Conservation (phyloP, 2,113 vertebrate genomes). For the Mormyrus iriodes region DNA sequence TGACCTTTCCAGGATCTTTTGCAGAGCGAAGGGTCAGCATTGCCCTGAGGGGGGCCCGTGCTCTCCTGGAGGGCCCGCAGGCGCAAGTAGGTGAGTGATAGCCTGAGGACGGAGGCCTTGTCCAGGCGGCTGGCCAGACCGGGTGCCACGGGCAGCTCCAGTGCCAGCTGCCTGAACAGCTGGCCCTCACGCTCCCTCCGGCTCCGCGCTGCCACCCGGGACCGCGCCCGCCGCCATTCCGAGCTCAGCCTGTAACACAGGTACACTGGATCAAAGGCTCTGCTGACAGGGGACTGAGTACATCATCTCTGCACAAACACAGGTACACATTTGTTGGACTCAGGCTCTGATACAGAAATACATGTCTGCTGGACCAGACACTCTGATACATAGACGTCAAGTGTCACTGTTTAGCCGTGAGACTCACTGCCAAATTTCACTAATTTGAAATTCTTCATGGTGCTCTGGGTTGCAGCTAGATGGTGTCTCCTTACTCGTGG, state of each 20-base stretch:
- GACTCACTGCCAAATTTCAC: background rate
- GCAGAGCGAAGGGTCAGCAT: no score
- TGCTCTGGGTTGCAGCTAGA: background rate
- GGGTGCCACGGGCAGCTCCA: slow-evolving; percentile 34
- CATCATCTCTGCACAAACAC: no score
- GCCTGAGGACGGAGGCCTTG: slow-evolving; percentile 45
- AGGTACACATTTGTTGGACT: no score
- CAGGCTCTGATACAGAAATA: no score
- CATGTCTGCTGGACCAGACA: no score
- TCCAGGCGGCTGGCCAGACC: slow-evolving; percentile 25
- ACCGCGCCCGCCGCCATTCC: slow-evolving; percentile 37
- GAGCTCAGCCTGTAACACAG: slow-evolving; percentile 29
- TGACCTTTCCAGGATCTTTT: background rate
- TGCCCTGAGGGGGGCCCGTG: background rate
- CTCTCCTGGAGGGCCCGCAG: slow-evolving; percentile 29
- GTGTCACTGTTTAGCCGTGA: no score
- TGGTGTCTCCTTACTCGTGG: background rate
- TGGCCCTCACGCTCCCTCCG: slow-evolving; percentile 38
- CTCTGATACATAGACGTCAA: no score
- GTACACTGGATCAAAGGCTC: background rate
- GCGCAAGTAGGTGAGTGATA: slow-evolving; percentile 40
- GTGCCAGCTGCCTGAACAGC: slow-evolving; percentile 40
- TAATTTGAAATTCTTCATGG: background rate
- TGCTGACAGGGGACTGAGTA: background rate
- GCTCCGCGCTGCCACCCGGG: slow-evolving; percentile 38